Evolutionary conservation across 2,113 vertebrate genomes (phyloP).

Genomic region (Podiceps cristatus): DNA sequence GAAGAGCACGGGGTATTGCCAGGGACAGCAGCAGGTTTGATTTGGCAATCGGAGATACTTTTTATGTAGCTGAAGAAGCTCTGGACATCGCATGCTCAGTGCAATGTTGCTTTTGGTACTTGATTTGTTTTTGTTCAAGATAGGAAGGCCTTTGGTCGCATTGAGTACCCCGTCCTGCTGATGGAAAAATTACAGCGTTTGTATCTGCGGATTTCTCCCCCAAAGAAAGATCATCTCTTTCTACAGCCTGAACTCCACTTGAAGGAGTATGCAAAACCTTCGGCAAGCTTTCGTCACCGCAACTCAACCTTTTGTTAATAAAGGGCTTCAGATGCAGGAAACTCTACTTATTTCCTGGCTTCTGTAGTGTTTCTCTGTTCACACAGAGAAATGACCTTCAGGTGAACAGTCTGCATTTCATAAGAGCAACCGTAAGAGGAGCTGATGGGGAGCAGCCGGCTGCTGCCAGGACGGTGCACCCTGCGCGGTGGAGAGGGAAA

Average conservation of each 20-base stretch:
- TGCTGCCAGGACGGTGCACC: neutral
- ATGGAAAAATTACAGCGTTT: neutral
- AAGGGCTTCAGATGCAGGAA: neutral
- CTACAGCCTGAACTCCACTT: neutral
- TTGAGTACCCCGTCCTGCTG: neutral
- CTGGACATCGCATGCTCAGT: neutral
- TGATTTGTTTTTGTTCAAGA: neutral
- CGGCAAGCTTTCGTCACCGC: accelerated
- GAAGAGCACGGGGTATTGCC: neutral
- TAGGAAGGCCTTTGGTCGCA: neutral
- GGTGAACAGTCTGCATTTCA: neutral
- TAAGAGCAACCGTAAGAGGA: neutral
- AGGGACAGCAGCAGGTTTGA: neutral
- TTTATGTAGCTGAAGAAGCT: neutral
- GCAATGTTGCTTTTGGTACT: neutral
- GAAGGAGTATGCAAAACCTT: neutral
- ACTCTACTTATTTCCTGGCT: neutral
- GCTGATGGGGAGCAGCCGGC: neutral
- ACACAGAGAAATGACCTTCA: neutral
- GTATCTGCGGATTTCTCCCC: neutral
- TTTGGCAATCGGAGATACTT: neutral
- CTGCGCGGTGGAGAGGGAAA: neutral
- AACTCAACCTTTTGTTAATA: neutral
- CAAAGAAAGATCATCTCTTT: neutral
- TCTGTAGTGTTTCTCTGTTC: neutral